Percentiles rank a stretch among this genome's conserved stretches.
These are phyloP conservation scores for Zonitis immaculata DNA, from an alignment of 2,888 invertebrate genomes.

Conservation along the genomic window DNA sequence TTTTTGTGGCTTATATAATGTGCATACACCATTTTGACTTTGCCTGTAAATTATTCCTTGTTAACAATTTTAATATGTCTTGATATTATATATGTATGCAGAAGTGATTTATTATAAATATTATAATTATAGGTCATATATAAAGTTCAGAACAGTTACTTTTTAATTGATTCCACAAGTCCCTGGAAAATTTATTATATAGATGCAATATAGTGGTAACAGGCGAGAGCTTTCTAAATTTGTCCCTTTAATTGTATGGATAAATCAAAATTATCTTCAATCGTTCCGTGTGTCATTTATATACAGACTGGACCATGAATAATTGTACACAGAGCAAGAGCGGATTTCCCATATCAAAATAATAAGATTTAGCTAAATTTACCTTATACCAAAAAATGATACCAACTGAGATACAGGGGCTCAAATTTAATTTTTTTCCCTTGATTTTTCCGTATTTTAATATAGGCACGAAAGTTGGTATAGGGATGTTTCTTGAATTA, in stretches of 20 bases:
- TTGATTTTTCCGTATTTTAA: too few species aligned
- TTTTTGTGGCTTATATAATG: conserved; percentile 25
- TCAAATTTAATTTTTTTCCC: too few species aligned
- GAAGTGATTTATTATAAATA: conserved; percentile 25
- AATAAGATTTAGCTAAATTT: too few species aligned
- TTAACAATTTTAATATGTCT: conserved; percentile 22
- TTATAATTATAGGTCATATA: conserved; percentile 26
- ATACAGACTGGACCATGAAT: too few species aligned
- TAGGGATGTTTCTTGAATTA: too few species aligned
- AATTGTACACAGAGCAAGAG: too few species aligned
- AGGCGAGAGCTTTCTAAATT: background rate
- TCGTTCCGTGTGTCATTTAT: background rate
- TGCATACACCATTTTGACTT: conserved; percentile 14
- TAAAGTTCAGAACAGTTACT: conserved; percentile 15
- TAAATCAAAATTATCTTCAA: conserved; percentile 1
- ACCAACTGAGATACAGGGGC: too few species aligned
- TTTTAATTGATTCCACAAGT: conserved; percentile 22
- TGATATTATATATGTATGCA: conserved; percentile 11
- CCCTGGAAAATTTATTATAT: background rate
- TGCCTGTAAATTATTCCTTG: conserved; percentile 26
- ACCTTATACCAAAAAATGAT: too few species aligned
- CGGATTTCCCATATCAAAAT: too few species aligned
- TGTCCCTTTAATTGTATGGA: conserved; percentile 1
- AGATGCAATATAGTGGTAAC: background rate
- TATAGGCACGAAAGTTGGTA: too few species aligned